Evolutionary conservation across 2,113 vertebrate species (phyloP).

Genomic region (Todiramphus saurophagus): DNA sequence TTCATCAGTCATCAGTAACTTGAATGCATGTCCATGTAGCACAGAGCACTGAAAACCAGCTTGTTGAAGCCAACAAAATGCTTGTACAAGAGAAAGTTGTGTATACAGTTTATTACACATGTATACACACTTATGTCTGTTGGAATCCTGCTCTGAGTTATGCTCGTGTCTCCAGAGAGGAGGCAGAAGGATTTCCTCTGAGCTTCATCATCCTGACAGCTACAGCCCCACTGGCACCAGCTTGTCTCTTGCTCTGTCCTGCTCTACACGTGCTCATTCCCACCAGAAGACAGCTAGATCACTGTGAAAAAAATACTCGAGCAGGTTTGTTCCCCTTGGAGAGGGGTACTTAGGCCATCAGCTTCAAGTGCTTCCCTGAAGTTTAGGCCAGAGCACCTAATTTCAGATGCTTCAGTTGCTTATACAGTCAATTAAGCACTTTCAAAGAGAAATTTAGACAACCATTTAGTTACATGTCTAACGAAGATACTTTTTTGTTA

Average conservation of each 20-base stretch:
- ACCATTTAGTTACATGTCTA: neutral
- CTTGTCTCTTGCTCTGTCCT: neutral
- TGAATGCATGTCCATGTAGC: neutral
- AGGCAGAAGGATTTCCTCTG: neutral
- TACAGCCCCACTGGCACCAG: neutral
- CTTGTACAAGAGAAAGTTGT: conserved; percentile 4
- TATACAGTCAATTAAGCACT: neutral
- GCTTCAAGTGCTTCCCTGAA: neutral
- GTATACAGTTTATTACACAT: conserved; percentile 27
- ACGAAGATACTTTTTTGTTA: neutral
- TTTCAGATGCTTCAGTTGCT: neutral
- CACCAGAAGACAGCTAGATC: neutral
- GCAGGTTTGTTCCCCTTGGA: neutral
- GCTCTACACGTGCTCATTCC: neutral
- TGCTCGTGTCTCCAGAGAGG: neutral
- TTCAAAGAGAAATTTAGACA: neutral
- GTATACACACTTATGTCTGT: neutral
- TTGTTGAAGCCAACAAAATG: neutral
- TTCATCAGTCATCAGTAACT: conserved; percentile 18
- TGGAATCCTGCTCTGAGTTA: neutral
- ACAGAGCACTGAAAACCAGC: neutral
- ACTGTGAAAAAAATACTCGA: neutral
- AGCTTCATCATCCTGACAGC: neutral
- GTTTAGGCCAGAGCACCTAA: neutral
- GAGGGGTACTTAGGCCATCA: neutral